These are phyloP conservation scores for Rousettus leschenaultii DNA, from an alignment of 2,113 vertebrate species.

Conservation along the genomic window DNA sequence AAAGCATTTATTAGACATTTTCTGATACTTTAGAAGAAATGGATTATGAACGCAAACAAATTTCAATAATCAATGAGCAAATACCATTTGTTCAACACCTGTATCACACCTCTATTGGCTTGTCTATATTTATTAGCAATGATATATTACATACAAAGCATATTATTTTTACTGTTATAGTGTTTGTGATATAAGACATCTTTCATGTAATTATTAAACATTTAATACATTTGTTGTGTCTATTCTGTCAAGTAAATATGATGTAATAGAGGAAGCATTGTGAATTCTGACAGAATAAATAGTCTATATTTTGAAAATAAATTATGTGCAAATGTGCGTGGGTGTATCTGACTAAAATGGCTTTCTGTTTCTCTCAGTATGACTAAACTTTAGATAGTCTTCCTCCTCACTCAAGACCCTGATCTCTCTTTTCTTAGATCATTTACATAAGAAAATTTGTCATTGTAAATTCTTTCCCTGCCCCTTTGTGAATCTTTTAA, in stretches of 20 bases:
- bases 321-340: not conserved
- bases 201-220: constrained; percentile 19
- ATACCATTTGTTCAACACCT: not conserved
- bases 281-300: not conserved
- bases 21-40: not conserved
- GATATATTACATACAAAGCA: not conserved
- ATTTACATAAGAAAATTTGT: not conserved
- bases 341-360: not conserved
- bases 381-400: not conserved
- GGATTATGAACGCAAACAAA: not conserved
- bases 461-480: not conserved
- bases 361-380: not conserved
- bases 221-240: not conserved
- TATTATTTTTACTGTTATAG: not conserved
- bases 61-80: not conserved
- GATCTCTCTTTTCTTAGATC: not conserved
- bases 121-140: not conserved
- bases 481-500: not conserved
- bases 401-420: not conserved
- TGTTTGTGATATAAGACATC: not conserved
- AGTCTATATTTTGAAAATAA: not conserved
- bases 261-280: not conserved
- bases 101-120: not conserved
- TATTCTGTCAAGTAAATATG: not conserved
- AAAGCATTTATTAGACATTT: not conserved